Conservation (phyloP, 2,888 invertebrate species). For the Scaeva pyrastri region DNA sequence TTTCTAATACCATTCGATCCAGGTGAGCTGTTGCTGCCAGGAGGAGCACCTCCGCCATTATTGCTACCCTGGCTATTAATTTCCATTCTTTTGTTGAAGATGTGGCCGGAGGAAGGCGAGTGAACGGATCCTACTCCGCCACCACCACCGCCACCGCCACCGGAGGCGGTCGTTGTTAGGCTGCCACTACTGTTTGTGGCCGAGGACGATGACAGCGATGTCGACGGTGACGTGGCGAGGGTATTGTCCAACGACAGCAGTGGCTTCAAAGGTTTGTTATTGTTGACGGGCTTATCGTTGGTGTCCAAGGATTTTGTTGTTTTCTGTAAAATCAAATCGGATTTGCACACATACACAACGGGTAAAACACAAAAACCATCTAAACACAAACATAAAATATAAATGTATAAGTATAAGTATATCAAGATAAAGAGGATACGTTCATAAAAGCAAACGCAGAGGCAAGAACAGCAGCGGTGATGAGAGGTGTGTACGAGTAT, state of each 20-base stretch:
- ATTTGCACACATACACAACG: conserved; percentile 58
- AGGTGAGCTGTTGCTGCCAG: conserved; percentile 78
- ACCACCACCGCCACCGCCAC: too few relatives aligned
- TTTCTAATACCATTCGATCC: conserved; percentile 83
- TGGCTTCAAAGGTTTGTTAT: conserved; percentile 83
- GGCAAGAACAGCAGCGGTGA: conserved; percentile 15
- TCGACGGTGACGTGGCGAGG: conserved; percentile 67
- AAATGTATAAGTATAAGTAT: not conserved
- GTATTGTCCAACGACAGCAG: conserved; percentile 82
- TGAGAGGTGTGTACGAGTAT: too few relatives aligned
- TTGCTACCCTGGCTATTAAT: conserved; percentile 68
- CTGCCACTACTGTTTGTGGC: conserved; percentile 63
- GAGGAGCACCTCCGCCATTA: conserved; percentile 35
- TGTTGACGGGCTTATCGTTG: conserved; percentile 82
- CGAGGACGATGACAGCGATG: conserved; percentile 38
- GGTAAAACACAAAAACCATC: conserved; percentile 44
- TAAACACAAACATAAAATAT: conserved; percentile 29
- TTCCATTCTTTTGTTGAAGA: conserved; percentile 79
- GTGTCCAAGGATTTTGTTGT: conserved; percentile 83
- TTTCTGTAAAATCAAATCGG: conserved; percentile 80
- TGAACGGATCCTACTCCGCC: conserved; percentile 43
- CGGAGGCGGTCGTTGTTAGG: conserved; percentile 41
- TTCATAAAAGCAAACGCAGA: conserved; percentile 10
- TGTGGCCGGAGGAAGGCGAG: conserved; percentile 71
- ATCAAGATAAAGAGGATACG: not conserved